A percentile compares a stretch with the other conserved stretches of the same genome.
These are phyloP conservation scores for Anseranas semipalmata DNA, from an alignment of 2,113 vertebrate species.

Conservation along the genomic window DNA sequence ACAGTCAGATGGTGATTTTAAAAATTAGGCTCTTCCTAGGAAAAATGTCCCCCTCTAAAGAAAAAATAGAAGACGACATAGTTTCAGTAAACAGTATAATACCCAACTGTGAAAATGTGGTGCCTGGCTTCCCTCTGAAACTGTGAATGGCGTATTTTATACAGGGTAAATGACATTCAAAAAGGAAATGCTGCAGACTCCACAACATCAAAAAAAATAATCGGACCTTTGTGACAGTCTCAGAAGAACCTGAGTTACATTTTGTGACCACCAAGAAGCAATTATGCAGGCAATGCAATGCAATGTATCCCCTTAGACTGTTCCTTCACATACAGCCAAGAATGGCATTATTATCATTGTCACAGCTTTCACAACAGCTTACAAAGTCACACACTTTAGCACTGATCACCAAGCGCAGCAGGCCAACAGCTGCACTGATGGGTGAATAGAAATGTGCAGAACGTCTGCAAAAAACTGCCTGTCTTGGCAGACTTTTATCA, in stretches of 20 bases:
- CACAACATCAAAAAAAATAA: rapidly evolving
- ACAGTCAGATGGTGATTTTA: neutral
- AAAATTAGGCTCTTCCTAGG: neutral
- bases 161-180: neutral
- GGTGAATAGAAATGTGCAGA: neutral
- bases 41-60: neutral
- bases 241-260: neutral
- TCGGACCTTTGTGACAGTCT: neutral
- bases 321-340: neutral
- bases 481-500: neutral
- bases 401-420: neutral
- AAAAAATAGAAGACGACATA: neutral
- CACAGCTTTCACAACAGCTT: neutral
- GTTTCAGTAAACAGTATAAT: neutral
- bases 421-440: neutral
- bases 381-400: neutral
- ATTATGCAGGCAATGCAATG: neutral
- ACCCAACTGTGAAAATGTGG: neutral
- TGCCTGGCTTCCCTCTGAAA: neutral
- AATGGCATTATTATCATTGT: neutral
- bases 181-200: neutral
- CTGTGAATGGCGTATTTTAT: neutral
- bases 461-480: neutral
- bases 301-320: neutral
- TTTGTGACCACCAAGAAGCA: neutral